Base-by-base conservation (phyloP, 2,113 vertebrate species). In the Leucosticte australis region DNA sequence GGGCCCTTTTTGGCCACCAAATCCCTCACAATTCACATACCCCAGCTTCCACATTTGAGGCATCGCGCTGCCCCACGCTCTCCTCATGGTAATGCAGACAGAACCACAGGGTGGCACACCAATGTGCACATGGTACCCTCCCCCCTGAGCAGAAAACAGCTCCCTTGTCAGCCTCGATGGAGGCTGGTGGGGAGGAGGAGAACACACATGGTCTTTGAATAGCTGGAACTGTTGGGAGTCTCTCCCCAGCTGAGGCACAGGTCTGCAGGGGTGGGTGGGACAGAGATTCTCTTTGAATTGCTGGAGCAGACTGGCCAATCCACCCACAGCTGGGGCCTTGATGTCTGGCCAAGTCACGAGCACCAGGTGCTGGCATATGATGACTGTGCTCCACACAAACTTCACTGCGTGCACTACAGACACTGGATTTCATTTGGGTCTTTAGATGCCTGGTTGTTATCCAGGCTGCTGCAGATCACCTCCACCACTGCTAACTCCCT, bases 321-420 rank as follows among this genome's bases (percentile, higher is more conserved):
- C 59, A 7, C 30, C 60, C 86, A 41, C 50, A 65, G 46, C 1
- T 62, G 79, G 42, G 52, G 37, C 67, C 55, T 33, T 2, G 1
- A 11, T 26, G 39, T 23, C 26, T n/a, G 70, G 20, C 74, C 60
- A 70, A n/a, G 37, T 70, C 74, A n/a, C 3, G 1, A 70, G 78
- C 15, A 10, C 50, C 64, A 78, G 52, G 41, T 63, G 73, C 37
- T 68, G 76, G 68, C 3, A 2, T 33, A 69, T 0, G 0, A 15
- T 2, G 5, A 13, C 0, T 2, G 16, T 5, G 2, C 46, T 65
- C 64, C 46, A 28, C 9, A 35, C 24, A 65, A 49, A 84, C 46
- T 53, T 74, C 8, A 4, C 39, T 0, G 0, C 22, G 4, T 11
- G 11, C 68, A 39, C 31, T 1, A 2, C 2, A 3, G 21, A 49